Evolutionary conservation across 1,140 invertebrate species (phyloP).

Genomic region (Zaprionus kolodkinae): DNA sequence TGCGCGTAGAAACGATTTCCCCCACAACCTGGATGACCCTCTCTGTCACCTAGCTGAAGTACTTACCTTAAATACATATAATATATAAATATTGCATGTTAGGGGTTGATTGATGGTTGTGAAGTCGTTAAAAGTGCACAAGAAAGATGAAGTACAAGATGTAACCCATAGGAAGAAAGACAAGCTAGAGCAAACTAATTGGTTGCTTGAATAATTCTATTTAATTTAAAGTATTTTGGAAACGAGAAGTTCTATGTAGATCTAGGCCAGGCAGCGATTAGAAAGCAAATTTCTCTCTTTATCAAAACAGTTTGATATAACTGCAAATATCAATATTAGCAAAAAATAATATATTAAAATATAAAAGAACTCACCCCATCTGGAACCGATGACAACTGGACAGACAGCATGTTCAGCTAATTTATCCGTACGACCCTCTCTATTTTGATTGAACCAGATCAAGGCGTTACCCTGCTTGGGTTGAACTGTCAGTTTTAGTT

Average conservation of each 20-base stretch:
- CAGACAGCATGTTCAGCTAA: slow-evolving; percentile 43
- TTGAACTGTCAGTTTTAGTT: slow-evolving; percentile 34
- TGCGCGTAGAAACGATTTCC: no score
- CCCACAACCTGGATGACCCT: not conserved
- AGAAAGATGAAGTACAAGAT: not conserved
- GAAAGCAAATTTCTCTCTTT: slow-evolving; percentile 20
- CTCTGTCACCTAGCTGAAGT: not conserved
- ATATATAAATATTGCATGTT: no score
- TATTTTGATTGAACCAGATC: slow-evolving; percentile 50
- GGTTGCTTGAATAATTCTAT: not conserved
- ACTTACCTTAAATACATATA: not conserved
- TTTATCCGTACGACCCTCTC: slow-evolving; percentile 15
- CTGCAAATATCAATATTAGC: no score
- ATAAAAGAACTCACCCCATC: slow-evolving; percentile 42
- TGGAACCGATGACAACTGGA: slow-evolving; percentile 49
- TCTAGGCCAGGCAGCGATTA: slow-evolving; percentile 42
- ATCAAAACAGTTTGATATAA: slow-evolving; percentile 51
- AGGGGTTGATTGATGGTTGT: not conserved
- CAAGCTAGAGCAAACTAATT: not conserved
- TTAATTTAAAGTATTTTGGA: not conserved
- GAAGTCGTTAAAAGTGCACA: not conserved
- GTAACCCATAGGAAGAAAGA: not conserved
- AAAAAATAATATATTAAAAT: no score
- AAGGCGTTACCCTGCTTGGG: slow-evolving; percentile 45
- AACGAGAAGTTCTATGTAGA: not conserved